Base-by-base conservation (phyloP, 2,113 vertebrate species). In the Oncorhynchus keta region DNA sequence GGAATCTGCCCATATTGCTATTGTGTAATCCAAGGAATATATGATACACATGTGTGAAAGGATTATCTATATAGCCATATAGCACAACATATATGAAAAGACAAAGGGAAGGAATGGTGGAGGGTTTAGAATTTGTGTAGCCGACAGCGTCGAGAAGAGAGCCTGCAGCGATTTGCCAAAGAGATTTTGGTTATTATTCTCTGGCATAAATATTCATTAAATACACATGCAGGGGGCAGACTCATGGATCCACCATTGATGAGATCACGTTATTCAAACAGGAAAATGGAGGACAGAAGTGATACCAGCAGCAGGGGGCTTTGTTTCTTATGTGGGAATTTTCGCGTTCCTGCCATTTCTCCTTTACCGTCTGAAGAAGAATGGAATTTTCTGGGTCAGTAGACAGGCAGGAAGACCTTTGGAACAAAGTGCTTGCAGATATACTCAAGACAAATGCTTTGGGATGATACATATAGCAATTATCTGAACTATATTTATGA, bases 201-300 rank as follows among this genome's bases (percentile, higher is more conserved):
- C 68, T 57, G 49, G 45, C 85, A 90, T 91, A 89, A 85, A 89
- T 92, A 92, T 90, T 89, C 85, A 88, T 86, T 5, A 81, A 62
- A 66, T 24, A 79, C 73, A 71, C 76, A 79, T 72, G 73, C 74
- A 72, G 81, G 79, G 70, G 59, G 73, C 9, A 79, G 81, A 77
- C 80, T 35, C 39, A 72, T 32, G 69, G 66, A 80, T 82, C 75
- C 73, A 8, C 70, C 75, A 74, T 78, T 65, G 84, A 90, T 83
- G 88, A 87, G 84, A 83, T 84, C 78, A 82, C 55, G 45, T 73
- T 79, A 73, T 79, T 82, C 72, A 77, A 84, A 78, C 45, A 72
- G 70, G 39, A 73, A 88, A 86, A 71, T 24, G 68, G 71, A 75
- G 79, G 72, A 72, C 55, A 70, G 49, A 13, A 51, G 68, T 26